Evolutionary conservation across 2,113 vertebrate species (phyloP).

Genomic region (Thalassarche chlororhynchos): DNA sequence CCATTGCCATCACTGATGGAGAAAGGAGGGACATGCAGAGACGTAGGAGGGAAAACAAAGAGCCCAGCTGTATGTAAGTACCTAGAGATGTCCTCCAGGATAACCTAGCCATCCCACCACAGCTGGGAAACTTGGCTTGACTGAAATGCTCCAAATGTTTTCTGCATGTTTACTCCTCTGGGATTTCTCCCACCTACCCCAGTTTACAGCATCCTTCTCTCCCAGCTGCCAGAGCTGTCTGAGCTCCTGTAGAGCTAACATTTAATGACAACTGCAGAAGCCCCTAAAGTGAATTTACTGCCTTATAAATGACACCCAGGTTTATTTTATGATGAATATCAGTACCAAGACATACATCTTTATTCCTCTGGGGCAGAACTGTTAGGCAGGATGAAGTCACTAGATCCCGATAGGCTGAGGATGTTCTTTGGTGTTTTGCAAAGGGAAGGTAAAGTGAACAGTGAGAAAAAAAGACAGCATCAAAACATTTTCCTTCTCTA

Average conservation of each 20-base stretch:
- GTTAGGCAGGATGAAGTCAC: background rate
- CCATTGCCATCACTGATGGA: background rate
- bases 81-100: background rate
- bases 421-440: background rate
- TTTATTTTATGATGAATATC: background rate
- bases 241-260: background rate
- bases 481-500: background rate
- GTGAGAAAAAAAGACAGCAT: background rate
- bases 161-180: background rate
- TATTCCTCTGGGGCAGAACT: background rate
- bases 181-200: background rate
- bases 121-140: background rate
- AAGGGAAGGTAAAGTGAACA: background rate
- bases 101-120: background rate
- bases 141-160: background rate
- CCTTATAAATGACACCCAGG: background rate
- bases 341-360: background rate
- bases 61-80: background rate
- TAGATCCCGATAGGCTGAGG: background rate
- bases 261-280: slow-evolving; percentile 28
- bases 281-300: background rate
- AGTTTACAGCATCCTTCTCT: background rate
- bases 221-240: background rate
- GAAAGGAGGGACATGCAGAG: background rate
- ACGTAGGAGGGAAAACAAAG: background rate